Conservation (phyloP, 1,140 invertebrate species). For the Drosophila lacertosa region DNA sequence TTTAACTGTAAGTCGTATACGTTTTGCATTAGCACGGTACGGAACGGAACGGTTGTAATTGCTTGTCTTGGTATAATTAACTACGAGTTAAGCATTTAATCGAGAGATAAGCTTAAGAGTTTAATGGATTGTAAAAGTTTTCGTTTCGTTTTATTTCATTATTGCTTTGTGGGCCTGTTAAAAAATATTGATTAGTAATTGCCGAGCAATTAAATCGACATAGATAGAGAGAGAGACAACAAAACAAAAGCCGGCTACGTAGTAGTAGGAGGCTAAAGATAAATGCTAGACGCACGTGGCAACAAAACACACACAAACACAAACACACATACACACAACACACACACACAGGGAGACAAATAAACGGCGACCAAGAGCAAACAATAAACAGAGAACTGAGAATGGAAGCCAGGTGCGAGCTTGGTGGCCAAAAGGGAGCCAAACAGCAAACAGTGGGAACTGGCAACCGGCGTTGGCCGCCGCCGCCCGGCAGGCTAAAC, state of each 20-base stretch:
- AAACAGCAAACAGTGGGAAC: constrained; percentile 21
- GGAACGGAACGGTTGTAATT: constrained; percentile 72
- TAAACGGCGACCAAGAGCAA: constrained; percentile 40
- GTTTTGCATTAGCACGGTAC: constrained; percentile 66
- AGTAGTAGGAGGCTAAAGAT: constrained; percentile 31
- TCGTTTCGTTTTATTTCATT: constrained; percentile 41
- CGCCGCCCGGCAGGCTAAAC: constrained; percentile 46
- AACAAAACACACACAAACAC: constrained; percentile 26
- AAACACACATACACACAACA: constrained; percentile 19
- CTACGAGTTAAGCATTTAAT: constrained; percentile 18
- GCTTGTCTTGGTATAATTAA: constrained; percentile 31
- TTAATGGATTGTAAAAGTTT: background rate
- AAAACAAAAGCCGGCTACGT: constrained; percentile 46
- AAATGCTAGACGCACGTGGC: constrained; percentile 50
- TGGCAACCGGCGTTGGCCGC: constrained; percentile 2
- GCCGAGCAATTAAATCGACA: constrained; percentile 37
- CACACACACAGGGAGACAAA: too few relatives aligned
- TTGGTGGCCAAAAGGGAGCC: constrained; percentile 17
- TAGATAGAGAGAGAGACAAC: constrained; percentile 23
- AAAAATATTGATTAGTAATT: constrained; percentile 67
- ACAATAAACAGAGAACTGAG: constrained; percentile 45
- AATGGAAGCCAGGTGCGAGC: constrained; percentile 44
- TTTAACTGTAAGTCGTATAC: constrained; percentile 66
- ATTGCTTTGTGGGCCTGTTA: constrained; percentile 43
- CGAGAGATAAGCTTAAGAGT: background rate